A percentile compares a stretch with the other conserved stretches of the same genome.
phyloP scores from a whole-genome alignment of 2,797 vertebrate species.

The Clarias pachynema region DNA sequence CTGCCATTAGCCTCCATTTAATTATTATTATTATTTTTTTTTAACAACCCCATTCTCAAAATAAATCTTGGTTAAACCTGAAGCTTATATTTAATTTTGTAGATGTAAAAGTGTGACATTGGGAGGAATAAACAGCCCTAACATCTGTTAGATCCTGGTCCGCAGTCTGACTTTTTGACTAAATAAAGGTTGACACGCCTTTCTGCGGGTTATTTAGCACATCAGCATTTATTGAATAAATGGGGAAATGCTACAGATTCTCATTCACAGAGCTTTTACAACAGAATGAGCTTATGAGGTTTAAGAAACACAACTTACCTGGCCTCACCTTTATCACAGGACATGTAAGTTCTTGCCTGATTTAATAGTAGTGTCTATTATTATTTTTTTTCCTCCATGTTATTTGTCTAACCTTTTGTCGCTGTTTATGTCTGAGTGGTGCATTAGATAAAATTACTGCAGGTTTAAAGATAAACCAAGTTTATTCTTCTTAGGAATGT shows the following conservation, averaged over 20 bases:
- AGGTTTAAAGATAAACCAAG: background rate
- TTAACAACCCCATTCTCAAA: background rate
- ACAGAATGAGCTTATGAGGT: background rate
- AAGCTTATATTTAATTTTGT: background rate
- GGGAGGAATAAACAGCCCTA: background rate
- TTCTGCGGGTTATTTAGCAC: background rate
- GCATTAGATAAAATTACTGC: background rate
- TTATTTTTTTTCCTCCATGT: background rate
- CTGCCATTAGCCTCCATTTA: background rate
- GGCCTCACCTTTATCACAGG: slow-evolving; percentile 7
- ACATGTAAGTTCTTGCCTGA: slow-evolving; percentile 16
- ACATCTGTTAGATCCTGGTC: background rate
- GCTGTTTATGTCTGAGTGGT: slow-evolving; percentile 16
- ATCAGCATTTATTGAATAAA: background rate
- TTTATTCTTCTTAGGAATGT: background rate
- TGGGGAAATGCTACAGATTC: background rate
- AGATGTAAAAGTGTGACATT: background rate
- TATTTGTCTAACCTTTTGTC: slow-evolving; percentile 9
- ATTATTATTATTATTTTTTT: background rate
- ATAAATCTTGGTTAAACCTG: background rate
- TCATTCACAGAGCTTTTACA: background rate
- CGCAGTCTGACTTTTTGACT: background rate
- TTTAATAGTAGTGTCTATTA: slow-evolving; percentile 9
- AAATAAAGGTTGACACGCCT: slow-evolving; percentile 2
- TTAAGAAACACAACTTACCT: background rate